Percentiles rank a stretch among this genome's conserved stretches.
Conservation (phyloP, 1,140 invertebrate genomes). For the Trichoplusia ni region DNA sequence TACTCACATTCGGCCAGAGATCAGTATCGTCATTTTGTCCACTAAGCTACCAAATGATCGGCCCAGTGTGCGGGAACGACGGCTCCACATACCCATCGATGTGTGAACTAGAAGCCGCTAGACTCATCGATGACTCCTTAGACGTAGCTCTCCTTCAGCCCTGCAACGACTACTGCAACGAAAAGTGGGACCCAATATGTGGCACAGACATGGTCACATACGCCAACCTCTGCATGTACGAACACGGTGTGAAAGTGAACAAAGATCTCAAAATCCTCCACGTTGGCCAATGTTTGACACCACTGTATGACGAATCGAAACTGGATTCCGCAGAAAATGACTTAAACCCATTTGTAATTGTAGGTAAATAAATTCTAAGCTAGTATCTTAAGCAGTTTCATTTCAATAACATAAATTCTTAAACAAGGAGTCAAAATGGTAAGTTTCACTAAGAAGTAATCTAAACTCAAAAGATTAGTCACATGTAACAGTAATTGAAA, state of each 20-base stretch:
- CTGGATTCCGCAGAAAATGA: no score
- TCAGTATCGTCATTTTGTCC: conserved; percentile 30
- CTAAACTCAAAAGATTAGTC: no score
- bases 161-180: conserved; percentile 15
- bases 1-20: not conserved
- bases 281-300: conserved; percentile 7
- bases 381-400: no score
- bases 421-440: no score
- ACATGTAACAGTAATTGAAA: no score
- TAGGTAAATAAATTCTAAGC: no score
- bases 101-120: conserved; percentile 35
- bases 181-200: conserved; percentile 21
- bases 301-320: not conserved
- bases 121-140: not conserved
- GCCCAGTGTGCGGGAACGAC: conserved; percentile 40
- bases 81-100: conserved; percentile 36
- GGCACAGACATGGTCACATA: conserved; percentile 25
- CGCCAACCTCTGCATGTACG: conserved; percentile 7
- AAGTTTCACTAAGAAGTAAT: no score
- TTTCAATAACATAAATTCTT: no score
- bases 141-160: conserved; percentile 9
- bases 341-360: no score
- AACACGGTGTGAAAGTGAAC: not conserved
- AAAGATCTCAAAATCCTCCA: not conserved
- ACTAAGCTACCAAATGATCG: conserved; percentile 13